phyloP scores from a whole-genome alignment of 92 coral and sea anemone species.

The Phenganax stokvisi region DNA sequence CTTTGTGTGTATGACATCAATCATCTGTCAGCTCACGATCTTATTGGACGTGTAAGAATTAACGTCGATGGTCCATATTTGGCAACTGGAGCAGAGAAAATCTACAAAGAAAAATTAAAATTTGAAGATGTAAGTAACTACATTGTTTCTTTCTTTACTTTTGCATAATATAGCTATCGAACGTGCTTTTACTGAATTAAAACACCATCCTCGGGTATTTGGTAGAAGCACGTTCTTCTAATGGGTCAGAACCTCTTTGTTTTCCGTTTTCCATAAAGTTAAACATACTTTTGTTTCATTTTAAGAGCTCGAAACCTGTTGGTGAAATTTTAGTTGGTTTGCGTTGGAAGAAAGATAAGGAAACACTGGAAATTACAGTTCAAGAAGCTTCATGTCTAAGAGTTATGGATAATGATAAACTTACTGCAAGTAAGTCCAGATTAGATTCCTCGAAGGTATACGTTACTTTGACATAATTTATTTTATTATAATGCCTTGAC shows the following conservation, averaged over 20 bases:
- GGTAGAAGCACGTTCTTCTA: not conserved
- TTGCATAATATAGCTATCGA: not conserved
- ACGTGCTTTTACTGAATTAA: too few relatives aligned
- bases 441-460: not conserved
- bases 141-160: not conserved
- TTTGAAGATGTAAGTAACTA: slow-evolving; percentile 15
- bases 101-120: slow-evolving; percentile 10
- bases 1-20: slow-evolving; percentile 32
- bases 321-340: slow-evolving; percentile 31
- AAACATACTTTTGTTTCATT: not conserved
- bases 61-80: not conserved
- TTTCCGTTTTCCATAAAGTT: not conserved
- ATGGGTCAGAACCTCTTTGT: not conserved
- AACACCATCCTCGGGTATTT: too few relatives aligned
- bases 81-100: slow-evolving; percentile 18
- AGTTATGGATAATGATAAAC: slow-evolving; percentile 33
- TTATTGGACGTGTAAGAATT: slow-evolving; percentile 25
- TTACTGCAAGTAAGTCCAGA: slow-evolving; percentile 22
- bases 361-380: slow-evolving; percentile 18
- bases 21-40: slow-evolving; percentile 41
- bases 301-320: slow-evolving; percentile 1
- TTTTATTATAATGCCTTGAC: not conserved
- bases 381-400: slow-evolving; percentile 31
- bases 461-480: not conserved
- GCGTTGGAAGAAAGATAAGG: slow-evolving; percentile 24